Conservation (phyloP, 2,888 invertebrate genomes). For the Synanthedon formicaeformis region DNA sequence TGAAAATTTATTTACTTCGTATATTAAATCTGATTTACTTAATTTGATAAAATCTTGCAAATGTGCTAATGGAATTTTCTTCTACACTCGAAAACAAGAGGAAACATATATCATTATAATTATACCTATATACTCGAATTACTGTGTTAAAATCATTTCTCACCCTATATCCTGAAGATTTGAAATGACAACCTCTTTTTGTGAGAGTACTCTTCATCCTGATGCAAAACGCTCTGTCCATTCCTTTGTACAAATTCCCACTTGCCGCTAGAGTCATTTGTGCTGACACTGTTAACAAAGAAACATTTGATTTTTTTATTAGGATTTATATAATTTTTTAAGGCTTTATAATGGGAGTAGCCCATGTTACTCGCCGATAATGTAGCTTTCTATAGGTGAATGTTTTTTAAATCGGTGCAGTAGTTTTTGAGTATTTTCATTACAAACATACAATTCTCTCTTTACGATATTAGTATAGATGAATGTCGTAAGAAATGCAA, state of each 20-base stretch:
- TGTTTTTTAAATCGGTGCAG: too few species aligned
- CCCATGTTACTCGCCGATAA: too few species aligned
- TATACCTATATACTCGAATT: not conserved
- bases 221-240: conserved; percentile 93
- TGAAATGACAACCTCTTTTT: conserved; percentile 96
- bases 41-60: conserved; percentile 1
- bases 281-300: conserved; percentile 77
- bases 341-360: too few species aligned
- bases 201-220: conserved; percentile 98
- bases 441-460: too few species aligned
- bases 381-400: too few species aligned
- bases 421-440: too few species aligned
- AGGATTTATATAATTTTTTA: too few species aligned
- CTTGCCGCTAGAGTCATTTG: conserved; percentile 83
- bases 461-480: too few species aligned
- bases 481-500: too few species aligned
- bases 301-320: too few species aligned
- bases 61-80: conserved; percentile 4
- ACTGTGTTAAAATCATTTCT: conserved; percentile 32
- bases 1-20: conserved; percentile 1
- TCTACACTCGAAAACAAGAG: conserved; percentile 4
- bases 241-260: conserved; percentile 81
- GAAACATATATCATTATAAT: not conserved
- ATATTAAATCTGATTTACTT: conserved; percentile 1
- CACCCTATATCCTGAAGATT: conserved; percentile 95